Base-by-base conservation (phyloP, 64 coral and sea anemone genomes). In the Montipora sp. region DNA sequence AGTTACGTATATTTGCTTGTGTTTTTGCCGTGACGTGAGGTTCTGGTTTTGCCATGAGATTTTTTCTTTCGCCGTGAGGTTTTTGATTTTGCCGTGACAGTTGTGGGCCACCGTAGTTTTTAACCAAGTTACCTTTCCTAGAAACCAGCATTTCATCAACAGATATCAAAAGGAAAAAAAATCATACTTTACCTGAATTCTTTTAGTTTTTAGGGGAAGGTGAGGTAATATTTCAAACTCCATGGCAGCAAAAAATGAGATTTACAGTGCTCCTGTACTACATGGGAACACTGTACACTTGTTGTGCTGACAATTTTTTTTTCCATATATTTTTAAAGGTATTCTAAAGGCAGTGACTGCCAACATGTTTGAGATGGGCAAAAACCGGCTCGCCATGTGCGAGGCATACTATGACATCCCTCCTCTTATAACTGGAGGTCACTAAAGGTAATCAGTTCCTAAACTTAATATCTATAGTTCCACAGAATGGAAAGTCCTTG, bases 361-460 rank as follows among this genome's bases (percentile, higher is more conserved):
- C 19, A 93, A 93, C 43, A 85, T 93, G 91, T 93, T 93, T 71
- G 83, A 93, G 22, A 66, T 93, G 16, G 81, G 83, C 15, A 88
- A 93, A 73, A 88, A 93, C 68, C 83, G 50, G 43, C 75, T 93
- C 20, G 83, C 88, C 16, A 76, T 51, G 77, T 93, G n/a, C n/a
- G n/a, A n/a, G n/a, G n/a, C n/a, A n/a, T n/a, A n/a, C n/a, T n/a
- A n/a, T n/a, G n/a, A n/a, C n/a, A n/a, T n/a, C n/a, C n/a, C n/a
- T n/a, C n/a, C n/a, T n/a, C n/a, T n/a, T n/a, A n/a, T n/a, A n/a
- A n/a, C n/a, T n/a, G n/a, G n/a, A n/a, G n/a, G n/a, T n/a, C n/a
- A n/a, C n/a, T n/a, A n/a, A n/a, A n/a, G n/a, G n/a, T n/a, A n/a
- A n/a, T n/a, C n/a, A n/a, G n/a, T n/a, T n/a, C n/a, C n/a, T n/a